phyloP scores from a whole-genome alignment of 2,797 vertebrate genomes.

The Clarias platycephalus region DNA sequence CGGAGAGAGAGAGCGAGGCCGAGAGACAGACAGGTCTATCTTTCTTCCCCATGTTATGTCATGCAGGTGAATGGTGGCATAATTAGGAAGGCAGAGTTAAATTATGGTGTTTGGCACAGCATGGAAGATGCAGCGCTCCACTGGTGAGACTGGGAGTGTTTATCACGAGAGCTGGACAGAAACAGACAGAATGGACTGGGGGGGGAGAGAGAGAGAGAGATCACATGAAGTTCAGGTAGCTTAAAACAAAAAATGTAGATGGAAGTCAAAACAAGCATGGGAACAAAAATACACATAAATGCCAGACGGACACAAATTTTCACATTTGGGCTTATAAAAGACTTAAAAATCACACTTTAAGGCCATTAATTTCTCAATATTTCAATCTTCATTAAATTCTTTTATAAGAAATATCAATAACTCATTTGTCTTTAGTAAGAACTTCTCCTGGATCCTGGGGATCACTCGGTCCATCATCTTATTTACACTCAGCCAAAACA shows the following conservation, averaged over 20 bases:
- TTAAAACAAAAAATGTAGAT: neutral
- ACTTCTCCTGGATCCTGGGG: neutral
- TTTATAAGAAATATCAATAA: neutral
- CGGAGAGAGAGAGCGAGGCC: conserved; percentile 35
- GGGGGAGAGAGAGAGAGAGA: neutral
- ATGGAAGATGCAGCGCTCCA: conserved; percentile 38
- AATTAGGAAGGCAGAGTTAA: conserved; percentile 59
- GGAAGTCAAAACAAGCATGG: neutral
- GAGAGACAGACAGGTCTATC: conserved; percentile 42
- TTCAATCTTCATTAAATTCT: neutral
- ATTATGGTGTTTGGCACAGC: conserved; percentile 53
- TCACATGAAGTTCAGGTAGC: neutral
- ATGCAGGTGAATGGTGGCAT: conserved; percentile 56
- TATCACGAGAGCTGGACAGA: conserved; percentile 32
- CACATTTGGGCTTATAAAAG: neutral
- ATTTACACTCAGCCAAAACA: too few species aligned
- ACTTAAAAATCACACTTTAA: neutral
- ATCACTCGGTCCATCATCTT: too few species aligned
- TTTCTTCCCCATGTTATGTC: conserved; percentile 56
- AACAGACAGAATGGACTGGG: neutral
- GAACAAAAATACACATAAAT: neutral
- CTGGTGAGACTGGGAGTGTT: conserved; percentile 28
- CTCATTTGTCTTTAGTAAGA: neutral
- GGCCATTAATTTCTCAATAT: too few species aligned
- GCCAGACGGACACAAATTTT: neutral